Evolutionary conservation across 1,140 invertebrate genomes (phyloP).

Genomic region (Coboldia fuscipes): DNA sequence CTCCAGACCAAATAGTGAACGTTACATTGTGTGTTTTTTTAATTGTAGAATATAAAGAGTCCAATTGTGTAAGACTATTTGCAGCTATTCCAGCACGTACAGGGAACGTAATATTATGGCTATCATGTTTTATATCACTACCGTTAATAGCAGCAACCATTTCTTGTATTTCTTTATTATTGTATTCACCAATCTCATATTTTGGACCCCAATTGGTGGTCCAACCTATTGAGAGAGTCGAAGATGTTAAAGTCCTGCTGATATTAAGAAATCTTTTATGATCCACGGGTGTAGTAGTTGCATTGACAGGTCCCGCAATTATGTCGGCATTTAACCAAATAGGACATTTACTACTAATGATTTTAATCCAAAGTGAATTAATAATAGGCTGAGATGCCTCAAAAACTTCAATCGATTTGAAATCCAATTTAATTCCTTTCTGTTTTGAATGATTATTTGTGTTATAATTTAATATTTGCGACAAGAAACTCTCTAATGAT

Average conservation of each 20-base stretch:
- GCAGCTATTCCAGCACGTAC: constrained; percentile 51
- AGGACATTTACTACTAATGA: constrained; percentile 43
- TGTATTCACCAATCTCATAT: constrained; percentile 36
- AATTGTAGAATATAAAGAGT: constrained; percentile 20
- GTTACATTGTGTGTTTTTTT: constrained; percentile 20
- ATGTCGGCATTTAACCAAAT: constrained; percentile 85
- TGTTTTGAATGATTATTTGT: constrained; percentile 12
- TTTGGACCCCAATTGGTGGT: constrained; percentile 41
- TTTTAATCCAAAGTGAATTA: constrained; percentile 19
- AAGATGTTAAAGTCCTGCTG: constrained; percentile 30
- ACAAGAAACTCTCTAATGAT: constrained; percentile 48
- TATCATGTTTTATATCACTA: constrained; percentile 15
- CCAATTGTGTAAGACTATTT: constrained; percentile 31
- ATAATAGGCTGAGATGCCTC: constrained; percentile 35
- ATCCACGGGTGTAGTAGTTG: constrained; percentile 35
- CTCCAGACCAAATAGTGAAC: constrained; percentile 49
- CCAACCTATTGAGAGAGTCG: constrained; percentile 70
- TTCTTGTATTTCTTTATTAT: constrained; percentile 35
- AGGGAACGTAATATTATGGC: constrained; percentile 56
- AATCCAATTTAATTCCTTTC: constrained; percentile 73
- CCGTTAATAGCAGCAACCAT: constrained; percentile 44
- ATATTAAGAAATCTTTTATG: constrained; percentile 33
- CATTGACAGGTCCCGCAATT: constrained; percentile 49
- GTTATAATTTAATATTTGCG: constrained; percentile 28
- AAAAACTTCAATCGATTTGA: constrained; percentile 63